Base-by-base conservation (phyloP, 2,113 vertebrate species). In the Agapornis roseicollis region DNA sequence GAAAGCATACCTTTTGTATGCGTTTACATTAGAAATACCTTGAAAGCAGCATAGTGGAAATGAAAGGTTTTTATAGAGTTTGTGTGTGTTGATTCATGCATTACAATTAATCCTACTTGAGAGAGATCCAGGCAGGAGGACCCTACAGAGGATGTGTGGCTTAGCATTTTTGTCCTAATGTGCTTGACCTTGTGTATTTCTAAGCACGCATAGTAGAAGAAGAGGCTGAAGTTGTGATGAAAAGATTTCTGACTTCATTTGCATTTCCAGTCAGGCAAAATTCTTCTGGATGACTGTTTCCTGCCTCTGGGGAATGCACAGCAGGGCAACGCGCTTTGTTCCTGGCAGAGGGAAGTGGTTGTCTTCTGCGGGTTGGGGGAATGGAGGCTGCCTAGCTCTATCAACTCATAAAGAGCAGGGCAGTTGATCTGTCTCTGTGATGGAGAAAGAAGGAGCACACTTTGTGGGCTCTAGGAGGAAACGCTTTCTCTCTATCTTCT, bases 11-110 rank as follows among this genome's bases (percentile, higher is more conserved):
- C 56, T 97, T 97, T 97, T 95, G 66, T 92, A 70, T 87, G 12
- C 44, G 10, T 94, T 97, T 96, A 90, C 61, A 47, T 93, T 94
- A 90, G 76, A 91, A 97, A 90, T 94, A 88, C 55, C 71, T 93
- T 85, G 53, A 90, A 93, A 89, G 58, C 16, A 63, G 39, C 13
- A 17, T 53, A 53, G 71, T 91, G 80, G 65, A 89, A 96, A 83
- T 72, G 8, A 74, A 80, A 89, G 4, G 6, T 80, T 90, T 91
- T 83, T 63, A 58, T 42, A 35, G 44, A 46, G 15, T 69, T 82
- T 20, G 1, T 63, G n/a, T n/a, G 7, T 69, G 33, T 90, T 81
- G 39, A 14, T 86, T 87, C 39, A 69, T 47, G 58, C 19, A 71
- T 89, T 82, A 65, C 25, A 81, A 61, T 93, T 74, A 91, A 89